These are phyloP conservation scores for Drosophila kanapiae DNA, from an alignment of 1,140 invertebrate genomes.

Conservation along the genomic window DNA sequence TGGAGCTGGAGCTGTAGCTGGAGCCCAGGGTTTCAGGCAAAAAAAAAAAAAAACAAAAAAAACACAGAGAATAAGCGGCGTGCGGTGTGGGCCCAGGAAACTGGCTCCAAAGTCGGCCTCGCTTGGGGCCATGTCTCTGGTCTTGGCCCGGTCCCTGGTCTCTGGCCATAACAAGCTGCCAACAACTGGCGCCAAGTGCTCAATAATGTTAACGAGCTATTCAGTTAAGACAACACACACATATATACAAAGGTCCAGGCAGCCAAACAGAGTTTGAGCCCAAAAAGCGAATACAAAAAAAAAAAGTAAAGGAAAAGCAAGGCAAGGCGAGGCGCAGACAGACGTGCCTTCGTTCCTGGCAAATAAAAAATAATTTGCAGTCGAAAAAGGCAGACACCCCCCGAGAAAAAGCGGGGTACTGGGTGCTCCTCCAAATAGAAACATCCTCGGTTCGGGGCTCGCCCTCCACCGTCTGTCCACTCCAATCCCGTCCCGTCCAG, in stretches of 20 bases:
- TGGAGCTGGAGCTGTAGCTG: background rate
- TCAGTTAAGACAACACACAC: slow-evolving; percentile 80
- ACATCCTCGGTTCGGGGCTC: slow-evolving; percentile 59
- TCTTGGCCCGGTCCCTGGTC: slow-evolving; percentile 50
- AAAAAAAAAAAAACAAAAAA: slow-evolving; percentile 3
- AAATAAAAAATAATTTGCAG: slow-evolving; percentile 84
- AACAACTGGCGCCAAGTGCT: slow-evolving; percentile 85
- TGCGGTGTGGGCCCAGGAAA: slow-evolving; percentile 69
- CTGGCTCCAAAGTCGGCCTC: slow-evolving; percentile 61
- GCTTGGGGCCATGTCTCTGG: slow-evolving; percentile 73
- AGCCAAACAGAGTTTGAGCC: background rate
- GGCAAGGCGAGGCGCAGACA: slow-evolving; percentile 55
- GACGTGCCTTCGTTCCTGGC: slow-evolving; percentile 70
- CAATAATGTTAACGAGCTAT: slow-evolving; percentile 85
- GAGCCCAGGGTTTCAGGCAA: slow-evolving; percentile 12
- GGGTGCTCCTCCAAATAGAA: slow-evolving; percentile 71
- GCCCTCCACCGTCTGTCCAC: slow-evolving; percentile 24
- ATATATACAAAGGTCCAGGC: slow-evolving; percentile 14
- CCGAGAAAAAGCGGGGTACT: slow-evolving; percentile 7
- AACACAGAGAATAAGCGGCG: slow-evolving; percentile 38
- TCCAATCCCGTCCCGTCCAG: slow-evolving; percentile 12
- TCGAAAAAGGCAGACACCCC: slow-evolving; percentile 66
- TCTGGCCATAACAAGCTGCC: slow-evolving; percentile 81
- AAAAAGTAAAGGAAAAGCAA: slow-evolving; percentile 29
- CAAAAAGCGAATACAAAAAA: slow-evolving; percentile 19